phyloP scores from a whole-genome alignment of 2,888 invertebrate species.

The Galeruca laticollis region DNA sequence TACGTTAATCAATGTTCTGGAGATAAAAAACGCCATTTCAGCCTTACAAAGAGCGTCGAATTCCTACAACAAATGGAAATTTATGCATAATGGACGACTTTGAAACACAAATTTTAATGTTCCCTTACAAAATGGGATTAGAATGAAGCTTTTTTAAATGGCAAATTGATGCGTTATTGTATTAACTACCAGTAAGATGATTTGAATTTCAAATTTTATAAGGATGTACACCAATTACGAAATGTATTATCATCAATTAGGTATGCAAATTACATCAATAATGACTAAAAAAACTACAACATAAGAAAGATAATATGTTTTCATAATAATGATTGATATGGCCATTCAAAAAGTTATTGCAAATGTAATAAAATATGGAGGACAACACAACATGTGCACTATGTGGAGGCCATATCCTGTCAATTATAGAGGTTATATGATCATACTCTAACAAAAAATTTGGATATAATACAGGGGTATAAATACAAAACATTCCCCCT shows the following conservation, averaged over 20 bases:
- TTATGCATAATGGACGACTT: slow-evolving; percentile 28
- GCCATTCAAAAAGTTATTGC: too few species aligned
- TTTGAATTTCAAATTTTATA: neutral
- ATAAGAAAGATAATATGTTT: too few species aligned
- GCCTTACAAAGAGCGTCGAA: slow-evolving; percentile 84
- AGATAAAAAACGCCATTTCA: slow-evolving; percentile 81
- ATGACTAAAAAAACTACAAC: too few species aligned
- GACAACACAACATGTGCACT: too few species aligned
- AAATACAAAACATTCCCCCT: too few species aligned
- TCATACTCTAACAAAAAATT: too few species aligned
- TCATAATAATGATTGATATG: too few species aligned
- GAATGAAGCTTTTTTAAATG: slow-evolving; percentile 21
- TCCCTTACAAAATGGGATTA: neutral
- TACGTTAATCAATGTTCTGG: slow-evolving; percentile 79
- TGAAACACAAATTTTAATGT: slow-evolving; percentile 14
- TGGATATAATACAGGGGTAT: too few species aligned
- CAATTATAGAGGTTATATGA: too few species aligned
- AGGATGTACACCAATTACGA: neutral
- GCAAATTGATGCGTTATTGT: slow-evolving; percentile 17
- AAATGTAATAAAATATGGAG: too few species aligned
- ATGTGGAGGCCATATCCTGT: too few species aligned
- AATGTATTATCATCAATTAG: neutral
- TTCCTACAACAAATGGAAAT: slow-evolving; percentile 71
- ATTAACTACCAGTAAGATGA: slow-evolving; percentile 9
- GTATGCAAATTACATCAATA: too few species aligned